Conservation (phyloP, 30 jellyfish, hydroid and myxozoan species). For the Catostylus mosaicus region DNA sequence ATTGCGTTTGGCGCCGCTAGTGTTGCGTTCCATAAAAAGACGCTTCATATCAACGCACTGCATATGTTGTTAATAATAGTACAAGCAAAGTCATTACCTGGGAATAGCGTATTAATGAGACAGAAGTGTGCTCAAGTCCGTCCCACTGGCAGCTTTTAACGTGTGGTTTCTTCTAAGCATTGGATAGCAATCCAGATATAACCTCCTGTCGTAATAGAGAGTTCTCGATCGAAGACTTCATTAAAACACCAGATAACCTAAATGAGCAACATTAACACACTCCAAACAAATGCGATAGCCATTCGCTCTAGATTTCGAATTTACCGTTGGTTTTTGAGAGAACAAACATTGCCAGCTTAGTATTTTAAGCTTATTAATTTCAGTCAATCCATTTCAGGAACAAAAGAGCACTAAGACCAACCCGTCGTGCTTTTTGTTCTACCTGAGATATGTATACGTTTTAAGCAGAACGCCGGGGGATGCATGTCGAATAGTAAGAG, state of each 20-base stretch:
- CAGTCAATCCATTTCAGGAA: constrained; percentile 64
- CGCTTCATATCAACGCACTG: too few relatives aligned
- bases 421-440: constrained; percentile 21
- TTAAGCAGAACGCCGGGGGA: constrained; percentile 31
- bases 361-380: constrained; percentile 67
- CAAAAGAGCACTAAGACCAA: constrained; percentile 43
- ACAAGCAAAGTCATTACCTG: background rate
- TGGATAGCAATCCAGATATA: background rate
- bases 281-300: constrained; percentile 36
- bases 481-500: constrained; percentile 11
- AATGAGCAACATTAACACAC: background rate
- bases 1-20: too few relatives aligned
- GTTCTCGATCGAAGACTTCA: constrained; percentile 3
- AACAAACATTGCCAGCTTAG: constrained; percentile 52
- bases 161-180: background rate
- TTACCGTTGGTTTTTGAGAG: constrained; percentile 43
- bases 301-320: constrained; percentile 12
- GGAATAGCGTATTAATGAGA: background rate
- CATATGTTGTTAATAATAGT: background rate
- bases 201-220: background rate
- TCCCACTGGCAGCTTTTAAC: background rate
- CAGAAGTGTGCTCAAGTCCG: background rate
- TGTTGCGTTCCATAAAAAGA: too few relatives aligned
- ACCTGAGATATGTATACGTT: background rate
- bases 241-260: background rate